Evolutionary conservation across 2,113 vertebrate species (phyloP), one percentile per base, ranked within the genome.

Genomic region (Phrynosoma platyrhinos): DNA sequence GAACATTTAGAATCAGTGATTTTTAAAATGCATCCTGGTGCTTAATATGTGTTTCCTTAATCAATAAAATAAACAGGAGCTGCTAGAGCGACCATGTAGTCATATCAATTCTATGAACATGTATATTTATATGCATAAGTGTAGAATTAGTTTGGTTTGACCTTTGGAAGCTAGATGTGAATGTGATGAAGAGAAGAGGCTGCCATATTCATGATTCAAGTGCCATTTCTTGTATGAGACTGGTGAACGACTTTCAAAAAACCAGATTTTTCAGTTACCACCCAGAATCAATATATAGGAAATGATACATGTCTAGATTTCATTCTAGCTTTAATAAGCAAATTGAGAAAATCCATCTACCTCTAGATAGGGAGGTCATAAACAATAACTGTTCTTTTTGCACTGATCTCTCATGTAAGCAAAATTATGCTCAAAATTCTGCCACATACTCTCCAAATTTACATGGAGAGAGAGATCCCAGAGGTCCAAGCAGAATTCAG

Each of bases 1-100:
- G 76, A 91, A 85, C 90, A 8, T 32, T 83, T 89, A 92, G 47
- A 88, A 89, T 89, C 83, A 84, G 77, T 80, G 69, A 42, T 30
- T 71, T 27, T 12, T 81, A 74, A 88, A 74, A 75, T 52, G 9
- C 0, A 42, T 92, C 84, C 10, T 68, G 10, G 62, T 55, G n/a
- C 27, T 91, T 85, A 78, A 4, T 3, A n/a, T 64, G 10, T 81
- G 25, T 7, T 87, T 58, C 9, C 9, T 87, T 74, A 62, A 62
- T 75, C 53, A 75, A 62, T 47, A 58, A 36, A 69, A 87, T n/a
- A 30, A 75, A 87, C 36, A 81, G 69, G 13, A 68, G 72, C 16
- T 82, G 40, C 58, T 27, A 27, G 25, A 68, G 16, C 23, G 16
- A 77, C 9, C 20, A 58, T 64, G 42, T 87, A 53, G 40, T 53